Evolutionary conservation across 2,797 vertebrate species (phyloP).

Genomic region (Parotocinclus haroldoi): DNA sequence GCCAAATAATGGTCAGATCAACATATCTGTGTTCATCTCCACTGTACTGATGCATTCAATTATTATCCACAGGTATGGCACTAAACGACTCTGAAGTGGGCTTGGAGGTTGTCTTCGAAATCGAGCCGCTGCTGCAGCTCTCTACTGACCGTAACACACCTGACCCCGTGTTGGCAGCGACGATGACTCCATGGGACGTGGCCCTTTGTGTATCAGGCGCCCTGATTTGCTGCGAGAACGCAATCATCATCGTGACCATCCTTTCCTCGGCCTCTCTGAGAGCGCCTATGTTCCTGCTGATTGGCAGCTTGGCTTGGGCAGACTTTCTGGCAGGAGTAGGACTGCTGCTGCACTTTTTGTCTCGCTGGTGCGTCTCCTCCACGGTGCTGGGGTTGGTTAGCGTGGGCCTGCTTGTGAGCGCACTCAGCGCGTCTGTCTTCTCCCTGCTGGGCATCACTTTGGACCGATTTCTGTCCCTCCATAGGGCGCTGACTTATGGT

Average conservation of each 20-base stretch:
- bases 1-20: too few relatives aligned
- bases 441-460: constrained; percentile 89
- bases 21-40: too few relatives aligned
- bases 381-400: constrained; percentile 77
- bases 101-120: constrained; percentile 69
- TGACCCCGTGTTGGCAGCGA: constrained; percentile 58
- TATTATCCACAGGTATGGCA: constrained; percentile 54
- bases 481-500: constrained; percentile 88
- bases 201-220: constrained; percentile 85
- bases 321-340: constrained; percentile 88
- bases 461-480: constrained; percentile 90
- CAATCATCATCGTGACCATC: constrained; percentile 85
- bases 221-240: constrained; percentile 87
- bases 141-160: constrained; percentile 43
- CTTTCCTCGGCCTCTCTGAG: constrained; percentile 80
- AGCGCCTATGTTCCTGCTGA: constrained; percentile 86
- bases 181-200: constrained; percentile 81
- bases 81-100: constrained; percentile 64
- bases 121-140: constrained; percentile 55
- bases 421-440: constrained; percentile 85
- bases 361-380: constrained; percentile 73
- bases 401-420: constrained; percentile 82
- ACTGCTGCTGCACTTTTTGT: constrained; percentile 83
- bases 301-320: constrained; percentile 84
- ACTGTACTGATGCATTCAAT: constrained; percentile 14